phyloP scores from a whole-genome alignment of 2,797 vertebrate species.

The Acanthurus leucopareius region DNA sequence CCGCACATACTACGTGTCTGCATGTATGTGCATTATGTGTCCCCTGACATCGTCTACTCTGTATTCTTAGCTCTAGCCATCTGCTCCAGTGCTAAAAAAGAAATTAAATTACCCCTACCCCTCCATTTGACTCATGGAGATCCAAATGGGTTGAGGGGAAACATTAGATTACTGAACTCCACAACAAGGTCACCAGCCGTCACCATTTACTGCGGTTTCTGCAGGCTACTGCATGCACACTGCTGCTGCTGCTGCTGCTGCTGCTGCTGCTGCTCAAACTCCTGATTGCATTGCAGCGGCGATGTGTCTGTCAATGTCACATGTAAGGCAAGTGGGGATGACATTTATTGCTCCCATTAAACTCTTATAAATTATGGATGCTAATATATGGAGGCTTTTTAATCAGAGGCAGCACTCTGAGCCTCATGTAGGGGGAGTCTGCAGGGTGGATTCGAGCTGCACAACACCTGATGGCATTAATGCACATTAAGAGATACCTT shows the following conservation, averaged over 20 bases:
- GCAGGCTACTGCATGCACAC: constrained; percentile 34
- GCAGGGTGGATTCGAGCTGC: constrained; percentile 28
- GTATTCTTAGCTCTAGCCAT: constrained; percentile 45
- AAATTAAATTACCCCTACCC: constrained; percentile 70
- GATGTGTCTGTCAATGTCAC: constrained; percentile 71
- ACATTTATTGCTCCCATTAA: constrained; percentile 79
- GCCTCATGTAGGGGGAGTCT: constrained; percentile 53
- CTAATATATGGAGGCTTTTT: constrained; percentile 74
- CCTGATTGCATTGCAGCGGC: constrained; percentile 46
- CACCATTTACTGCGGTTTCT: constrained; percentile 58
- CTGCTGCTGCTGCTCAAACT: constrained; percentile 1
- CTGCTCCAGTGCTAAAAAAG: constrained; percentile 64
- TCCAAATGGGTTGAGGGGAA: constrained; percentile 62
- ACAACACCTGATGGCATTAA: constrained; percentile 51
- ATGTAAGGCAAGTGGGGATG: constrained; percentile 62
- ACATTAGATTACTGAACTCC: constrained; percentile 73
- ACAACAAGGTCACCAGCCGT: constrained; percentile 69
- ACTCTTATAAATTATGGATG: constrained; percentile 79
- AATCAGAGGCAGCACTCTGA: constrained; percentile 71
- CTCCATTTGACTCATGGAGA: constrained; percentile 54
- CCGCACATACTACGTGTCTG: constrained; percentile 11
- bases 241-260: constrained; percentile 25
- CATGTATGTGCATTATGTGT: constrained; percentile 23
- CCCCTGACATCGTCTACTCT: constrained; percentile 48
- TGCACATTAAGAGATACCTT: constrained; percentile 25